Percentiles rank a stretch among this genome's conserved stretches.
These are phyloP conservation scores for Labeo rohita DNA, from an alignment of 2,113 vertebrate genomes.

Conservation along the genomic window DNA sequence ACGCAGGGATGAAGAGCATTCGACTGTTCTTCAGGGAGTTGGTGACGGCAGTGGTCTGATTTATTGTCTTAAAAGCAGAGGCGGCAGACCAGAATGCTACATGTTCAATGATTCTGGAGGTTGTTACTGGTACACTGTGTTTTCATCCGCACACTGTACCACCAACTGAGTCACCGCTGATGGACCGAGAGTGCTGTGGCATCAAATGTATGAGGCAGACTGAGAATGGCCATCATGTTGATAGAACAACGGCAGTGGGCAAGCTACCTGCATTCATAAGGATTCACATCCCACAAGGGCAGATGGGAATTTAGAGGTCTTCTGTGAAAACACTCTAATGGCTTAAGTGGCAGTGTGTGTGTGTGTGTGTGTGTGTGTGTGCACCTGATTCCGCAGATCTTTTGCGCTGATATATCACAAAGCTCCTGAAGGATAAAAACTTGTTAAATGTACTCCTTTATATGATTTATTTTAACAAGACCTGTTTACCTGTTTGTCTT, in stretches of 20 bases:
- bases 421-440: background rate
- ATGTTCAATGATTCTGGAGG: constrained; percentile 53
- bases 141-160: background rate
- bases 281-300: background rate
- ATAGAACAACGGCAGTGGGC: background rate
- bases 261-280: background rate
- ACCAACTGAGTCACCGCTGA: background rate
- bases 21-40: constrained; percentile 16
- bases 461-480: background rate
- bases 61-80: constrained; percentile 45
- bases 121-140: background rate
- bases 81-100: constrained; percentile 50
- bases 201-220: background rate
- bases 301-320: background rate
- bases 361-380: too few species aligned
- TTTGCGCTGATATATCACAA: background rate
- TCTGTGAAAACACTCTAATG: too few species aligned
- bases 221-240: background rate
- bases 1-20: background rate
- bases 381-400: background rate
- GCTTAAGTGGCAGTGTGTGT: background rate
- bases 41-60: constrained; percentile 35
- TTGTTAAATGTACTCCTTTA: background rate
- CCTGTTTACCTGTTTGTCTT: background rate
- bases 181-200: constrained; percentile 22